These are phyloP conservation scores for Calephelis nemesis DNA, from an alignment of 1,140 invertebrate species.

Conservation along the genomic window DNA sequence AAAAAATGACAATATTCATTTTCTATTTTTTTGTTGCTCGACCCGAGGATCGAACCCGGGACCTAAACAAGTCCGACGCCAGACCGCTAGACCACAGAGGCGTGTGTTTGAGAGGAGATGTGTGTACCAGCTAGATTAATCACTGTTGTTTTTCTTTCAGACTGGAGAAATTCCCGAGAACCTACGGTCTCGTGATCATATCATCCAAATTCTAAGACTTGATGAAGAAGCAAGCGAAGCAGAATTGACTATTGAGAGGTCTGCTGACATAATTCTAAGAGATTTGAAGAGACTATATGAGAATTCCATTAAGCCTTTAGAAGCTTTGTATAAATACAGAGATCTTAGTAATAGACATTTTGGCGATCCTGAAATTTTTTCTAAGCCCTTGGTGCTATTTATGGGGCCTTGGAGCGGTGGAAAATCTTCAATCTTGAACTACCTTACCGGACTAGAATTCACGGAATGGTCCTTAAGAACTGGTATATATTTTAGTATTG, in stretches of 20 bases:
- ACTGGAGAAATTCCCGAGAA: constrained; percentile 88
- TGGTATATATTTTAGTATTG: constrained; percentile 80
- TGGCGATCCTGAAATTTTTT: constrained; percentile 96
- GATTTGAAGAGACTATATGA: constrained; percentile 94
- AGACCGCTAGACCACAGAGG: too few relatives aligned
- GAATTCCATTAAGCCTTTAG: constrained; percentile 92
- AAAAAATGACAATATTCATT: too few relatives aligned
- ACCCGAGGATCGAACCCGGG: too few relatives aligned
- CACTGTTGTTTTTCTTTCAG: constrained; percentile 70
- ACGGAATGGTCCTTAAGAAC: constrained; percentile 90
- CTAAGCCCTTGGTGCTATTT: constrained; percentile 94
- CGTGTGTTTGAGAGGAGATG: too few relatives aligned
- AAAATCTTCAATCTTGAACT: constrained; percentile 96
- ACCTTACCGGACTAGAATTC: constrained; percentile 92
- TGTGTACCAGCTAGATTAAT: too few relatives aligned
- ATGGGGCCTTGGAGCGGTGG: constrained; percentile 98
- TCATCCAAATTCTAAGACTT: constrained; percentile 88
- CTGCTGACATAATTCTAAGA: constrained; percentile 87
- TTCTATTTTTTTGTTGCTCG: too few relatives aligned
- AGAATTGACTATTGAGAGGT: constrained; percentile 86
- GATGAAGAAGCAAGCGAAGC: constrained; percentile 87
- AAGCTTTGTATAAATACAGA: constrained; percentile 93
- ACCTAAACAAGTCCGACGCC: too few relatives aligned
- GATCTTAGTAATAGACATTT: constrained; percentile 95
- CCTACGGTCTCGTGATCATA: constrained; percentile 87